Percentiles rank a stretch among this genome's conserved stretches.
Conservation (phyloP, 2,113 vertebrate genomes). For the Sphyrna mokarran region DNA sequence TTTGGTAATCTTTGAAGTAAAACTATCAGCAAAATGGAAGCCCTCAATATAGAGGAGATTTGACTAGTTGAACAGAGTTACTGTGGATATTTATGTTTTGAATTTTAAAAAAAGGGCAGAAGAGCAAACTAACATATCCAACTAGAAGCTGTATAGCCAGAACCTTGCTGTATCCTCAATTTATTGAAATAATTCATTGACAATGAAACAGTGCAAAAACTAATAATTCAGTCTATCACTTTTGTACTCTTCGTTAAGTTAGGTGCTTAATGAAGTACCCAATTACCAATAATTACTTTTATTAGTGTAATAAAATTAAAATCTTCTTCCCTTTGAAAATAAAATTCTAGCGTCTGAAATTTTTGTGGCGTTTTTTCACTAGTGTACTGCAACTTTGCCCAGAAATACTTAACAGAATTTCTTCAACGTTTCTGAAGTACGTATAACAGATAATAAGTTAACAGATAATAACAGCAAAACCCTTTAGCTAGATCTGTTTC, state of each 20-base stretch:
- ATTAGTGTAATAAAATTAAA: not conserved
- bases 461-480: not conserved
- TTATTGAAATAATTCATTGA: not conserved
- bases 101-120: not conserved
- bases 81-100: not conserved
- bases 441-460: not conserved
- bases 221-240: not conserved
- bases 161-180: not conserved
- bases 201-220: not conserved
- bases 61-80: not conserved
- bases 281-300: no score
- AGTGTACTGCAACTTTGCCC: not conserved
- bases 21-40: not conserved
- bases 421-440: not conserved
- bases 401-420: not conserved
- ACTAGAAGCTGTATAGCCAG: not conserved
- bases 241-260: not conserved
- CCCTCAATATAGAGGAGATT: not conserved
- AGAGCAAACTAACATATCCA: not conserved
- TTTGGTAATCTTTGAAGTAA: not conserved
- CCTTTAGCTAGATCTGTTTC: no score
- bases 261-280: no score
- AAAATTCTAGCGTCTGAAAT: not conserved
- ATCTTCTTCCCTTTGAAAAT: not conserved
- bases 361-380: not conserved